Base-by-base conservation (phyloP, 2,113 vertebrate genomes). In the Notiomystis cincta region DNA sequence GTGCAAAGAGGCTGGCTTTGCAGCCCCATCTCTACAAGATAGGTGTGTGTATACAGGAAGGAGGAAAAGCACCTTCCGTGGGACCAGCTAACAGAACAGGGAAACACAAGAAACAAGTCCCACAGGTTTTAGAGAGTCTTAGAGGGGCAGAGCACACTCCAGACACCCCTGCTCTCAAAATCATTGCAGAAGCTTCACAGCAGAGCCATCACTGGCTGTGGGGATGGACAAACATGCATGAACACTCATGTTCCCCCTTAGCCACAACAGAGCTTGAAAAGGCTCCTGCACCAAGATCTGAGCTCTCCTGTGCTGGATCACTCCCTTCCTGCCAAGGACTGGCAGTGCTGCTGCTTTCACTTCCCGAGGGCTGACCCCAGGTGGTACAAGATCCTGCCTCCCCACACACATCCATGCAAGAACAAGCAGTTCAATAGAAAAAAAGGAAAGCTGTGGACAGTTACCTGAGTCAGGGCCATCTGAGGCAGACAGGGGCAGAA, bases 381-480 rank as follows among this genome's bases (percentile, higher is more conserved):
- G 58, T 14, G 60, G 79, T 51, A 77, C 42, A 5, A 0, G 0
- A 60, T 62, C 57, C 53, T 82, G 44, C 48, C 45, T 79, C 71
- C 50, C 31, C 50, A 8, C 54, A 37, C 40, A 38, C 33, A 60
- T 28, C 53, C 92, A 77, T 14, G 35, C 89, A 82, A 47, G 25
- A 48, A 71, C 67, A 11, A 11, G 19, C 51, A 61, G 7, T 21
- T 81, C 67, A 44, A 72, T 24, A 72, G 35, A 80, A 11, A 21
- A 66, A 65, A 57, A 22, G 5, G 54, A 78, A n/a, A 87, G 72
- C 76, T 66, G 70, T 15, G 48, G 81, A 77, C 73, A 60, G 42
- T 98, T 98, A 98, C 98, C 98, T 98, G 98, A 96, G 91, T 98
- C 98, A 94, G 98, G 97, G 69, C 98, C 98, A 10, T 98, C 98